Conservation (phyloP, 2,113 vertebrate genomes). For the Phaethornis superciliosus region DNA sequence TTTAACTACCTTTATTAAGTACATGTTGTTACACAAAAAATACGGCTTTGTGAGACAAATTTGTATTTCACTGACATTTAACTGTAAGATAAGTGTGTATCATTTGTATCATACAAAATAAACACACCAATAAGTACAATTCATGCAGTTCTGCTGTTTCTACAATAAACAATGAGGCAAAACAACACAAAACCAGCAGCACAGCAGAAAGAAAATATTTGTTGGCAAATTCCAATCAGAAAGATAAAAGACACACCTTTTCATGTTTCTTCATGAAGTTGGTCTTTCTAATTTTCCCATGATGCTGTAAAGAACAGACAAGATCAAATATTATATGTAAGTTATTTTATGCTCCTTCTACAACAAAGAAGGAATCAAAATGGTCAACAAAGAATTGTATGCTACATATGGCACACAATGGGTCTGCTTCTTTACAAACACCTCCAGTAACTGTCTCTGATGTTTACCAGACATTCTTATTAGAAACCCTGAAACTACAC, state of each 20-base stretch:
- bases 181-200: not conserved
- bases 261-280: conserved; percentile 95
- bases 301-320: conserved; percentile 81
- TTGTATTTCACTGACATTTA: not conserved
- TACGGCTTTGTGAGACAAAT: not conserved
- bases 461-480: not conserved
- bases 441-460: not conserved
- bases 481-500: not conserved
- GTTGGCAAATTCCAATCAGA: not conserved
- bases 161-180: not conserved
- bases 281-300: conserved; percentile 93
- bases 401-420: not conserved
- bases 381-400: not conserved
- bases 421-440: not conserved
- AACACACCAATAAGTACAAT: not conserved
- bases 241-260: conserved; percentile 79
- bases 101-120: not conserved
- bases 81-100: not conserved
- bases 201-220: not conserved
- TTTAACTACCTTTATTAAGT: not conserved
- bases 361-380: not conserved
- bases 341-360: not conserved
- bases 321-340: not conserved
- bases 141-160: not conserved
- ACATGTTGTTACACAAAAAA: not conserved